Conservation (phyloP, 1,140 invertebrate genomes). For the Drosophila guanche region DNA sequence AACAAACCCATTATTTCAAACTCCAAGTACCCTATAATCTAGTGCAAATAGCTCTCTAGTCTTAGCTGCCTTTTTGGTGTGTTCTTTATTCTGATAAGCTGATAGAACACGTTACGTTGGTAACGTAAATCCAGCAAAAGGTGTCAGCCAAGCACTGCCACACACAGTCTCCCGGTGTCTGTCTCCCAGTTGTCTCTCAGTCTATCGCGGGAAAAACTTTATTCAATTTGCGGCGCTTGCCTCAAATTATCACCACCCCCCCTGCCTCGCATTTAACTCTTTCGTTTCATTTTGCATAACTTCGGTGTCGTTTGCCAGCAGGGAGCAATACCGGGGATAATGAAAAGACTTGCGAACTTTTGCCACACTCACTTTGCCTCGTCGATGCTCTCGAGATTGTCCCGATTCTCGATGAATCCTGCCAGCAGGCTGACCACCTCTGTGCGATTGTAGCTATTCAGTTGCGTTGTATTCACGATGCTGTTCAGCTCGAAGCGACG, state of each 20-base stretch:
- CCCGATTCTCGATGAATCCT: conserved; percentile 77
- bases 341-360: neutral
- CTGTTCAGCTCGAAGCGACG: conserved; percentile 74
- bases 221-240: conserved; percentile 25
- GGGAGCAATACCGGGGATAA: neutral
- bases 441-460: conserved; percentile 72
- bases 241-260: conserved; percentile 29
- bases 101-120: no score
- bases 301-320: conserved; percentile 4
- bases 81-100: no score
- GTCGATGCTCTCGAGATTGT: conserved; percentile 77
- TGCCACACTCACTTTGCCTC: conserved; percentile 74
- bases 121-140: no score
- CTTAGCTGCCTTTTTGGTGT: no score
- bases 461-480: conserved; percentile 72
- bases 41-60: no score
- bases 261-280: conserved; percentile 3
- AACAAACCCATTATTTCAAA: no score
- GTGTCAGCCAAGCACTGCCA: neutral
- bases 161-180: no score
- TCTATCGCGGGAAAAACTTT: conserved; percentile 13
- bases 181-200: conserved; percentile 1
- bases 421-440: conserved; percentile 75
- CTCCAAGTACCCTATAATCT: no score
- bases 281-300: conserved; percentile 45